Base-by-base conservation (phyloP, 2,888 invertebrate species). In the Limnephilus rhombicus region DNA sequence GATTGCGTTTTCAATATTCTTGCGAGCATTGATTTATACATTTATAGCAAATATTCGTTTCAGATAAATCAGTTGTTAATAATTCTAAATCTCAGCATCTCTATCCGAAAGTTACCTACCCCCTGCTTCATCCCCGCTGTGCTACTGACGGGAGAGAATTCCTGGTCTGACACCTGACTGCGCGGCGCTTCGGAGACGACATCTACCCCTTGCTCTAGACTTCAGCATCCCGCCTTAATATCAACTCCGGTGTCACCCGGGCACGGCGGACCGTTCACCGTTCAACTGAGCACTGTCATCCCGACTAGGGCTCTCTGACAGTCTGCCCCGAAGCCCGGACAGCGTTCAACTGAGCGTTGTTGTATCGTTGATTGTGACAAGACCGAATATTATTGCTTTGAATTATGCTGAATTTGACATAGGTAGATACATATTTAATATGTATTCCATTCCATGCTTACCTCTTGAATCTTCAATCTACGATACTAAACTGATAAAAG, bases 91-190 rank as follows among this genome's bases (percentile, higher is more conserved):
- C 34, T 82, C 82, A 11, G 41, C n/a, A 45, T 24, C n/a, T 85
- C 12, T 12, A 85, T 29, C 41, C 89, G 18, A 68, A 34, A 68
- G 68, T 91, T 53, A 1, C 3, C 18, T 0, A 87, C 24, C 68
- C 13, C 91, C 49, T 0, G 0, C 13, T n/a, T 81, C 68, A 34
- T 45, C 91, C 91, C 91, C 87, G 91, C 87, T 86, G 91, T 31
- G 91, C 91, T 80, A 87, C 85, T 81, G 53, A n/a, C 37, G 49
- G 45, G 41, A 18, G 80, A 80, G 81, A 91, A 41, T 87, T 41
- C 81, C 68, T n/a, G 80, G 24, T 81, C 81, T 91, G 91, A 91
- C 91, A 91, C 91, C 80, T 91, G 91, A 91, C 91, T 87, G 91
- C 91, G 91, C 91, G 91, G 91, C 91, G 91, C 91, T 91, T 86